Conservation (phyloP, 2,888 invertebrate species). For the Chelonus formosanus region DNA sequence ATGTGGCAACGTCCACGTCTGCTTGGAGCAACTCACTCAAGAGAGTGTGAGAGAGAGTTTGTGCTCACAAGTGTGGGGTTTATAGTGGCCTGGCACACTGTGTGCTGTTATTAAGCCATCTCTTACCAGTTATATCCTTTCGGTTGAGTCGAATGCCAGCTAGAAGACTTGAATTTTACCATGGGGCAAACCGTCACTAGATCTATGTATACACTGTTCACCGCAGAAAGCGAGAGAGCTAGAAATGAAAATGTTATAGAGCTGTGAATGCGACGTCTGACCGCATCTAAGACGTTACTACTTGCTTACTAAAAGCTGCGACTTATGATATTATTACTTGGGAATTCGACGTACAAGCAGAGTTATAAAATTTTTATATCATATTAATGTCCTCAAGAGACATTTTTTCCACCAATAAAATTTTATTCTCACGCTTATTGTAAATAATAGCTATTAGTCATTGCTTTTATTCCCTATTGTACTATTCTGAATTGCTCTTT, state of each 20-base stretch:
- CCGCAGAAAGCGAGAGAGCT: not conserved
- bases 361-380: no score
- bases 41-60: conserved; percentile 33
- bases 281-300: conserved; percentile 21
- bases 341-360: no score
- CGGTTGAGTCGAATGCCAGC: conserved; percentile 19
- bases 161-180: not conserved
- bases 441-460: no score
- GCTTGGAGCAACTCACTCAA: conserved; percentile 16
- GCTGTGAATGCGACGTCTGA: conserved; percentile 20
- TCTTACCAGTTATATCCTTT: conserved; percentile 55
- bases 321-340: no score
- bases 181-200: not conserved
- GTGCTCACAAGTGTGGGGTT: conserved; percentile 39
- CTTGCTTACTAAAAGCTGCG: conserved; percentile 12
- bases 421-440: no score
- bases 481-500: no score
- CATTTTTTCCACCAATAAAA: no score
- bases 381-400: no score
- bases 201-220: conserved; percentile 13
- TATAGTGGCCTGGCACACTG: conserved; percentile 40
- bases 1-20: conserved; percentile 38
- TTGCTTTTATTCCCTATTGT: no score
- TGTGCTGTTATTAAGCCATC: conserved; percentile 60
- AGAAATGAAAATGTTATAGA: conserved; percentile 10